Evolutionary conservation across 2,113 vertebrate species (phyloP), one percentile per base, ranked within the genome.

Genomic region (Ammodytes marinus): DNA sequence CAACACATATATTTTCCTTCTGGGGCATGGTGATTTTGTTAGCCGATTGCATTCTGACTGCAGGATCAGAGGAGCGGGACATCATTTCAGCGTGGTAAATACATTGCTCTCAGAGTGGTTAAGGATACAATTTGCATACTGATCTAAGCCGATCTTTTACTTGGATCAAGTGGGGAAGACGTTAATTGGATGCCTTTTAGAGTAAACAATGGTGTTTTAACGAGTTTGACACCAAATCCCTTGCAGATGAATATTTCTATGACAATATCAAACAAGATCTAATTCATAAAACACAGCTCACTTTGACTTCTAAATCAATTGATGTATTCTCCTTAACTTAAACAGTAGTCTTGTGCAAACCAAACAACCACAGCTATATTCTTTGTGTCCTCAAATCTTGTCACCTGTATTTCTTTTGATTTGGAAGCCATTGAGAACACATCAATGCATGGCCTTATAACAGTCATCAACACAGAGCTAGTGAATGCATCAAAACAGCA

Each of bases 401-500:
- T 27, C 52, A 19, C 75, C 58, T 66, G 5, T 5, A 14, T 57
- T 67, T 12, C 11, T 69, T 74, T 71, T 63, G 11, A 81, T 70
- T 72, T 52, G 58, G 14, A 46, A 47, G 49, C 37, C 75, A 43
- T 74, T 71, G 37, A 74, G 78, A 86, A 80, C 14, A 64, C 65
- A 77, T 69, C 35, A 52, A 69, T 69, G 61, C 40, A 77, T 53
- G 57, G 17, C 15, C 55, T 15, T 52, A 27, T 27, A 57, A 54
- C 72, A 71, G 47, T 68, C 63, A 78, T 77, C 11, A 57, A 45
- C 53, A 19, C 17, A 37, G n/a, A 46, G 8, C 65, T 0, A 45
- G 69, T 14, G 58, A 77, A 74, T 47, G 57, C 49, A 81, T 89
- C 65, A 85, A 1, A 83, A 79, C 69, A 65, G 74, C 39, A 74